These are phyloP conservation scores for Hirudo medicinalis DNA, from an alignment of 1,140 invertebrate genomes.

Conservation along the genomic window DNA sequence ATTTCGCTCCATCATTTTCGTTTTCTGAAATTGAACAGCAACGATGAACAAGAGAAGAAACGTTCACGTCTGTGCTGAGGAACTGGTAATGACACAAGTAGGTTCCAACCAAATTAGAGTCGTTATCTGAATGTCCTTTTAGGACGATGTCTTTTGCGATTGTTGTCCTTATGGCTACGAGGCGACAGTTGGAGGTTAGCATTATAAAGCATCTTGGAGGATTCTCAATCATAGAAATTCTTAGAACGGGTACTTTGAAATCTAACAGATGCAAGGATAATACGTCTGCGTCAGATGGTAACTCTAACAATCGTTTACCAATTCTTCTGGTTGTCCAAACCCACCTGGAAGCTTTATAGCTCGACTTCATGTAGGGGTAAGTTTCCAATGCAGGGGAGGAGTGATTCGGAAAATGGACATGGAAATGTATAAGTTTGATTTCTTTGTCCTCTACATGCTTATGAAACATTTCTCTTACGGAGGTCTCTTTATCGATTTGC, in stretches of 20 bases:
- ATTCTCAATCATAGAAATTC: background rate
- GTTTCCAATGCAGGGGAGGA: constrained; percentile 16
- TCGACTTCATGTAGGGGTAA: constrained; percentile 22
- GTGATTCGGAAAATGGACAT: constrained; percentile 17
- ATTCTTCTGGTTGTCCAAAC: constrained; percentile 21
- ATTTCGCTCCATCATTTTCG: background rate
- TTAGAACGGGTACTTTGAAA: constrained; percentile 5
- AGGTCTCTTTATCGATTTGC: background rate
- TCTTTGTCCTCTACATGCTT: constrained; percentile 19
- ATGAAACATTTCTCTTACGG: constrained; percentile 11
- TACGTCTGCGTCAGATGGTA: constrained; percentile 22
- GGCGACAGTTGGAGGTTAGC: background rate
- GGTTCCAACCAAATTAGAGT: background rate
- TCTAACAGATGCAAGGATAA: constrained; percentile 18
- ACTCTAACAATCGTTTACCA: constrained; percentile 20
- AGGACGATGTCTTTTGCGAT: background rate
- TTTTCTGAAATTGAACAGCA: constrained; percentile 20
- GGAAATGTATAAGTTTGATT: constrained; percentile 19
- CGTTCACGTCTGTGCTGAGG: constrained; percentile 1
- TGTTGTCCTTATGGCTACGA: background rate
- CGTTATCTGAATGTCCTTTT: background rate
- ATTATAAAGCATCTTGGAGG: background rate
- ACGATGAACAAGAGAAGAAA: constrained; percentile 16
- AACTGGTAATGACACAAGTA: constrained; percentile 21
- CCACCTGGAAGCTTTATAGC: constrained; percentile 17